Evolutionary conservation across 2,888 invertebrate species (phyloP), one percentile per base, ranked within the genome.

Genomic region (Phyllotreta striolata): DNA sequence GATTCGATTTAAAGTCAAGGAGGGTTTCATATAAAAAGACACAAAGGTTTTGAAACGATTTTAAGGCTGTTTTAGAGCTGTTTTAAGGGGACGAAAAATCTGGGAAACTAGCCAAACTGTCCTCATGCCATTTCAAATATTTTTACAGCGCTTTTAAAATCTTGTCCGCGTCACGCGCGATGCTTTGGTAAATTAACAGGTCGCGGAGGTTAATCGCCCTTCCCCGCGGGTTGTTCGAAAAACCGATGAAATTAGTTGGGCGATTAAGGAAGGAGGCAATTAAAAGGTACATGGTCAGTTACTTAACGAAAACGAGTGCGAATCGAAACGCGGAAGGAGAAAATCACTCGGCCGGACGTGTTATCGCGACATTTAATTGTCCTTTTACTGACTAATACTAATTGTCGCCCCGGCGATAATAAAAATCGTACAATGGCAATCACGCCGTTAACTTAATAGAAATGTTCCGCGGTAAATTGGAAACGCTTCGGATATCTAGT

Each of bases 311-410:
- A 55, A 54, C 60, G 40, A 56, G 63, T 40, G 59, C 43, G 24
- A 63, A 58, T 64, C 65, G 70, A 70, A 69, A 72, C 51, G 64
- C 71, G 72, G 72, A 73, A 73, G 24, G 65, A 66, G 72, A 71
- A 72, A 70, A 70, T 65, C 62, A 51, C 12, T 52, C 41, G 24
- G 49, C 62, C 55, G 43, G 58, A n/a, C 60, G 39, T 34, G 49
- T 47, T 24, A 24, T 35, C 41, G 46, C 51, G 54, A 44, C 62
- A 55, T 64, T 63, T 66, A 68, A 70, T 70, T 66, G 67, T 63
- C 57, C 46, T 62, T n/a, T n/a, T 67, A 65, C 24, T 62, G 47
- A 66, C 66, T 70, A 64, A n/a, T 41, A 64, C 67, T 63, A 65
- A 58, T 63, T 63, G 56, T 46, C 43, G 39, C 39, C 14, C 2